Conservation (phyloP, 1,140 invertebrate genomes). For the Heterodera carotae region DNA sequence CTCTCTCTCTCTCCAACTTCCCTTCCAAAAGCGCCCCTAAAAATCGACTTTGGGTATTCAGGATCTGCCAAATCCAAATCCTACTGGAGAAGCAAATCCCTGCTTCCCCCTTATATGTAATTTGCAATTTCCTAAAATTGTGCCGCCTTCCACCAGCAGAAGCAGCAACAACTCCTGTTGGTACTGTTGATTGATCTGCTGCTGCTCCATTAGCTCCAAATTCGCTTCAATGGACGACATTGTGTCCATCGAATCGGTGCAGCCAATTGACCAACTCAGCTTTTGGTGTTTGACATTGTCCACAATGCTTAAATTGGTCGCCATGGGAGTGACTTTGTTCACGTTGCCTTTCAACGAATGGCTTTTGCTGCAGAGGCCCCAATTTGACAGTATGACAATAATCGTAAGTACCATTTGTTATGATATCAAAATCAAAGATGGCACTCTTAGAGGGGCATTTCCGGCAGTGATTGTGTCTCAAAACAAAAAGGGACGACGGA, state of each 20-base stretch:
- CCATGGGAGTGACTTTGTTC: constrained; percentile 30
- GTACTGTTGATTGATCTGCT: too few relatives aligned
- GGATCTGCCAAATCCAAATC: too few relatives aligned
- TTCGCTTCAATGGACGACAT: constrained; percentile 20
- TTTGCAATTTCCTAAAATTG: too few relatives aligned
- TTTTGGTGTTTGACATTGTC: constrained; percentile 31
- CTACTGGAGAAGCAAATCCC: too few relatives aligned
- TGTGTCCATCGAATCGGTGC: constrained; percentile 28
- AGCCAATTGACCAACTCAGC: constrained; percentile 29
- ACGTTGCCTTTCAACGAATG: constrained; percentile 27
- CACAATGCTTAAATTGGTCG: constrained; percentile 33
- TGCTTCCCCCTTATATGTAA: too few relatives aligned
- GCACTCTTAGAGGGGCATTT: constrained; percentile 23
- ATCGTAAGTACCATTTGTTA: neutral
- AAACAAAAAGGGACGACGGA: neutral
- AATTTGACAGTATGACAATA: neutral
- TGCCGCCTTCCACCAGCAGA: too few relatives aligned
- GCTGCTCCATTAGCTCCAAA: too few relatives aligned
- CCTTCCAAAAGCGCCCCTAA: too few relatives aligned
- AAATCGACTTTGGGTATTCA: too few relatives aligned
- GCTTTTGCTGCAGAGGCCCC: constrained; percentile 11
- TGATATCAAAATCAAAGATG: neutral
- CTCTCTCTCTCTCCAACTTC: too few relatives aligned
- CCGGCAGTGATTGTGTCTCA: constrained; percentile 30
- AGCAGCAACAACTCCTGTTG: too few relatives aligned